A percentile compares a stretch with the other conserved stretches of the same genome.
Evolutionary conservation across 2,888 invertebrate genomes (phyloP).

Genomic region (Calliscelio sp.): DNA sequence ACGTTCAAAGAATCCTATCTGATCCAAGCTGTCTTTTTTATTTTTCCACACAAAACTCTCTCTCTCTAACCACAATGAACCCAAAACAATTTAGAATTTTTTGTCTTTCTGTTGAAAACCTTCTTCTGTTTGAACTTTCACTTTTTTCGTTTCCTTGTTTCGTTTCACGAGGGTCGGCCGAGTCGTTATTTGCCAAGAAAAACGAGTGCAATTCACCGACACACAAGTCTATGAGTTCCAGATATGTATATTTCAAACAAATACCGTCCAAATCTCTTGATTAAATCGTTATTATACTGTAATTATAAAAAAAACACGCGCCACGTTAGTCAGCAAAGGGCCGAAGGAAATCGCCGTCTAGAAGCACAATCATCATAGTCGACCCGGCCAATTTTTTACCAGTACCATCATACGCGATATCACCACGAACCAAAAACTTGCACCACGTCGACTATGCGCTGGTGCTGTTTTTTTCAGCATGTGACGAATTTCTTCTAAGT

Average conservation of each 20-base stretch:
- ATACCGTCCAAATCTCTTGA: slow-evolving; percentile 74
- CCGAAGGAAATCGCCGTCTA: slow-evolving; percentile 60
- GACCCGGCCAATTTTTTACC: slow-evolving; percentile 43
- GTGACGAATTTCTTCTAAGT: slow-evolving; percentile 1
- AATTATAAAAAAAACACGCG: slow-evolving; percentile 70
- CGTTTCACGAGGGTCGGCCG: slow-evolving; percentile 47
- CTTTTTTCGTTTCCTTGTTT: slow-evolving; percentile 1
- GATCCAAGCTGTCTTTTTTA: slow-evolving; percentile 66
- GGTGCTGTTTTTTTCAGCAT: slow-evolving; percentile 12
- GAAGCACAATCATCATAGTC: slow-evolving; percentile 56
- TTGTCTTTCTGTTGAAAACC: no score
- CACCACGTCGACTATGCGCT: no score
- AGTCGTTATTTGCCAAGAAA: slow-evolving; percentile 48
- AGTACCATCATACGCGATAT: neutral
- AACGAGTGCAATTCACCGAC: slow-evolving; percentile 44
- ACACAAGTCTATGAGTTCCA: slow-evolving; percentile 70
- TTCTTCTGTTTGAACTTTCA: slow-evolving; percentile 6
- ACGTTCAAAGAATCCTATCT: slow-evolving; percentile 80
- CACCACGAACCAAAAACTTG: no score
- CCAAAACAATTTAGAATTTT: no score
- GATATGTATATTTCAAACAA: slow-evolving; percentile 70
- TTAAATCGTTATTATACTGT: slow-evolving; percentile 72
- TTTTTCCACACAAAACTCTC: no score
- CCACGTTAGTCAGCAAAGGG: slow-evolving; percentile 55
- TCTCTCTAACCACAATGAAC: slow-evolving; percentile 27